Evolutionary conservation across 2,888 invertebrate genomes (phyloP).

Genomic region (Andrena minutula): DNA sequence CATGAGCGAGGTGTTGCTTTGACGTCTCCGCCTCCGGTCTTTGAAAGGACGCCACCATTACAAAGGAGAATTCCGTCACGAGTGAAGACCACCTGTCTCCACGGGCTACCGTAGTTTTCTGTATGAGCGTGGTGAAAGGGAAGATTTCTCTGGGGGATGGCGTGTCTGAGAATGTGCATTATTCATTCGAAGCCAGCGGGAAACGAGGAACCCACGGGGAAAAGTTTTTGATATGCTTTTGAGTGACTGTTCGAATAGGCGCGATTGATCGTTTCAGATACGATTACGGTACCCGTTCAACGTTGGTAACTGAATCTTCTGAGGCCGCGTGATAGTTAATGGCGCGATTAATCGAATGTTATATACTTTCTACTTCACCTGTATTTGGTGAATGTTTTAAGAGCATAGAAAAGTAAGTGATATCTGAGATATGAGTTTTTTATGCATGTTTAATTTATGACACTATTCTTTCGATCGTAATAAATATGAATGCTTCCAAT

Average conservation of each 20-base stretch:
- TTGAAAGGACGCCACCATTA: slow-evolving; percentile 37
- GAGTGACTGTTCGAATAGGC: slow-evolving; percentile 26
- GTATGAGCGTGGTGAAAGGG: slow-evolving; percentile 41
- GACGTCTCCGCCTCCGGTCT: slow-evolving; percentile 20
- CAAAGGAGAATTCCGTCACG: slow-evolving; percentile 41
- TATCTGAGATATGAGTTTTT: neutral
- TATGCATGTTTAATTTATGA: neutral
- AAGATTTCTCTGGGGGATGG: slow-evolving; percentile 61
- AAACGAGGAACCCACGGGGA: slow-evolving; percentile 14
- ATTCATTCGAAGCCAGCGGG: slow-evolving; percentile 48
- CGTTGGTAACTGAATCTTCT: neutral
- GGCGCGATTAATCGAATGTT: neutral
- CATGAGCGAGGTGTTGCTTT: slow-evolving; percentile 33
- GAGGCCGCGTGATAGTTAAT: neutral
- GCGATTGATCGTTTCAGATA: slow-evolving; percentile 40
- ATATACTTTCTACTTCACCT: neutral
- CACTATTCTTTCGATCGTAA: neutral
- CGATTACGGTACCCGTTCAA: neutral
- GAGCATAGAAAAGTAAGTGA: too few relatives aligned
- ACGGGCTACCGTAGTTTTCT: slow-evolving; percentile 53
- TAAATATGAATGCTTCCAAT: neutral
- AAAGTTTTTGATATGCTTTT: slow-evolving; percentile 45
- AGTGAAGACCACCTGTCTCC: slow-evolving; percentile 49
- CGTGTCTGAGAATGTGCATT: slow-evolving; percentile 58
- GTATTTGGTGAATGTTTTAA: too few relatives aligned